Evolutionary conservation across 1,140 invertebrate species (phyloP), one percentile per base, ranked within the genome.

Genomic region (Drosophila pandora): DNA sequence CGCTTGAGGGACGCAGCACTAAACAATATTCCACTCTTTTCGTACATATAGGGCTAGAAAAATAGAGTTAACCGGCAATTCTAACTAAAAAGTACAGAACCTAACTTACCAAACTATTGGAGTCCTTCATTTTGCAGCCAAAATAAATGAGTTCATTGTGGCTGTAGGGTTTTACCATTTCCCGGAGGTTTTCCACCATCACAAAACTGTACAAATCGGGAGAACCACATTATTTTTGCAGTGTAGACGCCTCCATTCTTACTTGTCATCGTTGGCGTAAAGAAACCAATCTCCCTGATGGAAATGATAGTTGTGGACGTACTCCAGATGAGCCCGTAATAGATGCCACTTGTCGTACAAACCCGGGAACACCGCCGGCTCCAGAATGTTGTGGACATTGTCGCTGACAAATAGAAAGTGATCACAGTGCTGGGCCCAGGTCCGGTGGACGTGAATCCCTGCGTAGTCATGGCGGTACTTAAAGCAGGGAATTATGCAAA

Each of bases 221-320:
- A 13, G 7, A 4, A 21, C 8, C 10, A 37, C 10, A n/a, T 17
- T 17, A 21, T 43, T 34, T 0, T 10, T 2, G 10, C 34, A 17
- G 10, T 12, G 2, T 8, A 22, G 25, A 13, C 13, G 13, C 0
- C 8, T 2, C 8, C 3, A 12, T 12, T 13, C 58, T 45, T 54
- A 90, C 88, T 90, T 90, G 54, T 90, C 76, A 60, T 90, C 88
- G 21, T 76, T 59, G 6, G 74, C 73, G 10, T 57, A 67, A 37
- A 90, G 67, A 10, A 90, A 83, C 87, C 87, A 90, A 54, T 90
- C 79, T 1, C 67, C 67, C 9, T 90, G 61, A n/a, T 58, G 13
- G 2, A 74, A 62, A 22, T 87, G 78, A 71, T 90, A 76, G 8
- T 62, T 67, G 34, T 80, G 62, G 8, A 90, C 64, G n/a, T 83